A percentile compares a stretch with the other conserved stretches of the same genome.
Conservation (phyloP, 2,797 vertebrate genomes). For the Coregonus ussuriensis region DNA sequence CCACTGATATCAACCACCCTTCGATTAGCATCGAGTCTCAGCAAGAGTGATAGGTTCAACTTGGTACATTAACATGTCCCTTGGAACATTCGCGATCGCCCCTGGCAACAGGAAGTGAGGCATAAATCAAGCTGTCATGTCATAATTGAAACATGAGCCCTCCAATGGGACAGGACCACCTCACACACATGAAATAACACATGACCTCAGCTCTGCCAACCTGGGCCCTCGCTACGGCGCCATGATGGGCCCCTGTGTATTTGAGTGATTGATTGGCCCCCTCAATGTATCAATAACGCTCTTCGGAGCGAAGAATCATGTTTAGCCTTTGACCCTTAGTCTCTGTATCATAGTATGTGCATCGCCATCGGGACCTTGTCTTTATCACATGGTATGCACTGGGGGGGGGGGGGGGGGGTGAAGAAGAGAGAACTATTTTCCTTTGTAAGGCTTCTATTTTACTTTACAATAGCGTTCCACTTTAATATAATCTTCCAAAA, state of each 20-base stretch:
- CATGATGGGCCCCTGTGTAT: not conserved
- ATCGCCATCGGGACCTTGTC: not conserved
- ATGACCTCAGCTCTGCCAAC: conserved; percentile 31
- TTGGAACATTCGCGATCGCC: conserved; percentile 22
- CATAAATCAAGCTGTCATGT: conserved; percentile 49
- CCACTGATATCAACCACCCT: no score
- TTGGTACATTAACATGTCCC: conserved; percentile 16
- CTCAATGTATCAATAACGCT: conserved; percentile 12
- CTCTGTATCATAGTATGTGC: not conserved
- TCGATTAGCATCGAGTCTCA: not conserved
- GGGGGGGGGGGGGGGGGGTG: not conserved
- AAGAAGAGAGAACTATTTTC: not conserved
- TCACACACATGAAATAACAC: conserved; percentile 43
- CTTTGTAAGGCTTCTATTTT: not conserved
- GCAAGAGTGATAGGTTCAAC: not conserved
- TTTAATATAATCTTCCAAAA: conserved; percentile 6
- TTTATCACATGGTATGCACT: not conserved
- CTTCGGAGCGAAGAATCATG: not conserved
- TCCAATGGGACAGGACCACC: conserved; percentile 24
- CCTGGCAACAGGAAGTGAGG: conserved; percentile 39
- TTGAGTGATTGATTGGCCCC: conserved; percentile 22
- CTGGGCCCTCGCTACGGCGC: conserved; percentile 10
- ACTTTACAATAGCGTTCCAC: not conserved
- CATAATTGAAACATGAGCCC: conserved; percentile 41
- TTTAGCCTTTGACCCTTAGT: not conserved